Evolutionary conservation across 2,113 vertebrate genomes (phyloP).

Genomic region (Oncorhynchus keta): DNA sequence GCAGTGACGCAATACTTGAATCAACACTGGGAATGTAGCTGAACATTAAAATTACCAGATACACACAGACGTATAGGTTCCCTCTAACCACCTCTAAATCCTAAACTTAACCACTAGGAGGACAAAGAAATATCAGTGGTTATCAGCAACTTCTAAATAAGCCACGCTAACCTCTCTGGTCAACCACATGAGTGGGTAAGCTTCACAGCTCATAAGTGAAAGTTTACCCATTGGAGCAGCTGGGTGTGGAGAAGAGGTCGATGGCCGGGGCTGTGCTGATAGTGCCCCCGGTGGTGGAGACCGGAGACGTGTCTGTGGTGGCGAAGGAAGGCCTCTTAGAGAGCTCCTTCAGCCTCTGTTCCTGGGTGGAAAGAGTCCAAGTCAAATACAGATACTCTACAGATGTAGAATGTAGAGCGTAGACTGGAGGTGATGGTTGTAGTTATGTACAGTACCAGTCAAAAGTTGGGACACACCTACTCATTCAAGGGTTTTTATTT

Average conservation of each 20-base stretch:
- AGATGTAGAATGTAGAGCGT: too few species aligned
- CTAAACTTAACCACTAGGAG: background rate
- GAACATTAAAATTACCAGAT: background rate
- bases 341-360: slow-evolving; percentile 95
- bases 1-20: background rate
- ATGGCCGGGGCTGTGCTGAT: slow-evolving; percentile 92
- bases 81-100: background rate
- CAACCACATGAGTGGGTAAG: background rate
- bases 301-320: slow-evolving; percentile 92
- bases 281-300: slow-evolving; percentile 88
- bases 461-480: too few species aligned
- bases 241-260: slow-evolving; percentile 95
- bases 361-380: slow-evolving; percentile 65
- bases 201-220: background rate
- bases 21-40: background rate
- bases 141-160: background rate
- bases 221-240: slow-evolving; percentile 89
- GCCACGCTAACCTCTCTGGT: too few species aligned
- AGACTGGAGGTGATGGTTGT: too few species aligned
- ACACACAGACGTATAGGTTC: background rate
- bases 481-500: too few species aligned
- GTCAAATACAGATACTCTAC: background rate
- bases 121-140: background rate
- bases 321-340: slow-evolving; percentile 92
- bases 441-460: too few species aligned